These are phyloP conservation scores for Gymnocypris eckloni DNA, from an alignment of 2,797 vertebrate species.

Conservation along the genomic window DNA sequence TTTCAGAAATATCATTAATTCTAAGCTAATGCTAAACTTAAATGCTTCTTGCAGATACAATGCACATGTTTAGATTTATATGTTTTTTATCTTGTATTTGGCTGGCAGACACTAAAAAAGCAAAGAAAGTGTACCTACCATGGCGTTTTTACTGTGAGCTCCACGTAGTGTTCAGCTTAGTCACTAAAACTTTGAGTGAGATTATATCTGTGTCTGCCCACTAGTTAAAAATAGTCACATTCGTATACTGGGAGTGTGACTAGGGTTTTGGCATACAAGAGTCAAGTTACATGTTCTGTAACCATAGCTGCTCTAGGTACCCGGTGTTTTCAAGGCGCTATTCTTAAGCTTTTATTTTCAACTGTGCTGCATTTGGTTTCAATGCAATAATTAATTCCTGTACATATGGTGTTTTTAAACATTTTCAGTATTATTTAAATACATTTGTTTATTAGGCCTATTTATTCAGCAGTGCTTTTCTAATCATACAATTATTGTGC, in stretches of 20 bases:
- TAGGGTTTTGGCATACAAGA: constrained; percentile 46
- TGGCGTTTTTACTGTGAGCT: constrained; percentile 39
- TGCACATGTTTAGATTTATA: background rate
- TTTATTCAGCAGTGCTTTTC: background rate
- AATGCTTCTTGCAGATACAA: background rate
- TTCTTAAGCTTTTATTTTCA: too few relatives aligned
- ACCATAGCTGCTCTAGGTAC: constrained; percentile 14
- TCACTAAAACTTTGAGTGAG: constrained; percentile 36
- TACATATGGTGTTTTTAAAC: background rate
- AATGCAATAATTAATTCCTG: background rate
- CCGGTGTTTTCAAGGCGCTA: constrained; percentile 21
- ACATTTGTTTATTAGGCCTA: background rate
- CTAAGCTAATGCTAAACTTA: background rate
- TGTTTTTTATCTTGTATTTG: background rate
- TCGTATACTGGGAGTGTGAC: constrained; percentile 54
- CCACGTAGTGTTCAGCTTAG: constrained; percentile 49
- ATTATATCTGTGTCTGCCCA: constrained; percentile 38
- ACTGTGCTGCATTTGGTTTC: background rate
- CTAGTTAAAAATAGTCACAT: constrained; percentile 65
- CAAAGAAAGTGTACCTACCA: constrained; percentile 51
- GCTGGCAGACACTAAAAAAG: background rate
- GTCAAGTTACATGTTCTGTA: constrained; percentile 60
- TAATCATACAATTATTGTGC: background rate
- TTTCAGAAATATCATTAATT: background rate
- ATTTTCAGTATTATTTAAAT: constrained; percentile 10